Percentiles rank a stretch among this genome's conserved stretches.
These are phyloP conservation scores for Pseudomugil gertrudae DNA, from an alignment of 2,797 vertebrate genomes.

Conservation along the genomic window DNA sequence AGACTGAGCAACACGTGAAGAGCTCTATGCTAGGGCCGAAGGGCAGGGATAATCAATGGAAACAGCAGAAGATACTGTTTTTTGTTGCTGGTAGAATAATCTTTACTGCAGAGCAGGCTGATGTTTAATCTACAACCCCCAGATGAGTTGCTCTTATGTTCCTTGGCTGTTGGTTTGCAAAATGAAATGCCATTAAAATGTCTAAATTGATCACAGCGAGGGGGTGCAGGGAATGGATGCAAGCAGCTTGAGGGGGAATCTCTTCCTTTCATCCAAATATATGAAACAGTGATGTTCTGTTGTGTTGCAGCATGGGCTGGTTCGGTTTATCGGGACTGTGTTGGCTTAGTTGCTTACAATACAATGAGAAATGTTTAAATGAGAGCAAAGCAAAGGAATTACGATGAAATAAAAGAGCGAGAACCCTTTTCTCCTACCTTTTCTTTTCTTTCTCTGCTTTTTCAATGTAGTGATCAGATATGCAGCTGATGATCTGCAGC, in stretches of 20 bases:
- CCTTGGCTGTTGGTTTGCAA: constrained; percentile 44
- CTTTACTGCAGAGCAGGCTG: constrained; percentile 29
- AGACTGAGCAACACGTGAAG: neutral
- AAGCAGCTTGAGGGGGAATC: constrained; percentile 37
- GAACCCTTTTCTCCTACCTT: neutral
- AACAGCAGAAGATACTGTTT: constrained; percentile 25
- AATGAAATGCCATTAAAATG: constrained; percentile 56
- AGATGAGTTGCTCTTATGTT: constrained; percentile 38
- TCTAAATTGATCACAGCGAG: constrained; percentile 37
- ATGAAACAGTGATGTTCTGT: constrained; percentile 30
- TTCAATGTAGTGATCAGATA: constrained; percentile 51
- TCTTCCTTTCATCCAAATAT: constrained; percentile 43
- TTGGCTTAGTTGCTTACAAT: constrained; percentile 1
- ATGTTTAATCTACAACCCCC: constrained; percentile 36
- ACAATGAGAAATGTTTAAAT: neutral
- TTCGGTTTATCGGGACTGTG: constrained; percentile 29
- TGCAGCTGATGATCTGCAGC: constrained; percentile 42
- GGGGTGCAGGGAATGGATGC: neutral
- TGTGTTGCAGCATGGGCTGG: constrained; percentile 22
- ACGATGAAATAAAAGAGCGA: neutral
- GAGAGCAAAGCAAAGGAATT: constrained; percentile 8
- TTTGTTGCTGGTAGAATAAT: constrained; percentile 35
- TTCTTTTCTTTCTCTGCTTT: constrained; percentile 23
- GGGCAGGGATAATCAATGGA: constrained; percentile 23
- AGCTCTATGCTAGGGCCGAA: constrained; percentile 5